A percentile compares a stretch with the other conserved stretches of the same genome.
phyloP scores from a whole-genome alignment of 2,888 invertebrate genomes.

The Polylopha cassiicola region DNA sequence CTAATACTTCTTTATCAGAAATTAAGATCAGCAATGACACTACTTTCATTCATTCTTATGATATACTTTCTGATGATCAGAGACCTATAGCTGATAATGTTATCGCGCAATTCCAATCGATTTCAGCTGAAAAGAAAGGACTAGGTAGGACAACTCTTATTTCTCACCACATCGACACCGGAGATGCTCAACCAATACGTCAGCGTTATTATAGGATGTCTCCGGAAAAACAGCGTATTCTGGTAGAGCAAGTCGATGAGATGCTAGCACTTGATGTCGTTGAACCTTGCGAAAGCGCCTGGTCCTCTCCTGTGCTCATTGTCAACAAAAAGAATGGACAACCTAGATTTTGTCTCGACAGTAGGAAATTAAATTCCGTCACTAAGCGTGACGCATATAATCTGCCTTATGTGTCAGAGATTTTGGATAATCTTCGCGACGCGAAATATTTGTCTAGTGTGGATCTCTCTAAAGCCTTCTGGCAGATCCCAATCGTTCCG shows the following conservation, averaged over 20 bases:
- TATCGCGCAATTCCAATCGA: constrained; percentile 10
- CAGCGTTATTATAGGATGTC: constrained; percentile 23
- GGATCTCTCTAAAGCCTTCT: constrained; percentile 24
- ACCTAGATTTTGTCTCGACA: constrained; percentile 27
- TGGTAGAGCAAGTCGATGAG: constrained; percentile 17
- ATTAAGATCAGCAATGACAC: no score
- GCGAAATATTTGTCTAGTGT: constrained; percentile 25
- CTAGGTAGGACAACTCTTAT: constrained; percentile 13
- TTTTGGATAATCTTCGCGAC: constrained; percentile 26
- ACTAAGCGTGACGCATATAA: constrained; percentile 22
- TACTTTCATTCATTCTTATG: no score
- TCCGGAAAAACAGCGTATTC: constrained; percentile 23
- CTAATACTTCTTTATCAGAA: no score
- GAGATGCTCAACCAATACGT: constrained; percentile 11
- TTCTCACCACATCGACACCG: constrained; percentile 19
- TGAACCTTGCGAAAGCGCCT: constrained; percentile 21
- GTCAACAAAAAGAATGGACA: constrained; percentile 24
- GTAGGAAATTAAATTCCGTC: constrained; percentile 25
- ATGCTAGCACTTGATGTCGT: constrained; percentile 19
- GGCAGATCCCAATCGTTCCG: constrained; percentile 5
- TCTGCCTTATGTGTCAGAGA: constrained; percentile 25
- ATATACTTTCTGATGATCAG: constrained; percentile 9
- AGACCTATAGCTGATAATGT: constrained; percentile 2
- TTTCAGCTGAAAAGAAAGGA: constrained; percentile 12
- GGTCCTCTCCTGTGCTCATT: constrained; percentile 24